These are phyloP conservation scores for Aphelenchoides bicaudatus DNA, from an alignment of 2,888 invertebrate species.

Conservation along the genomic window DNA sequence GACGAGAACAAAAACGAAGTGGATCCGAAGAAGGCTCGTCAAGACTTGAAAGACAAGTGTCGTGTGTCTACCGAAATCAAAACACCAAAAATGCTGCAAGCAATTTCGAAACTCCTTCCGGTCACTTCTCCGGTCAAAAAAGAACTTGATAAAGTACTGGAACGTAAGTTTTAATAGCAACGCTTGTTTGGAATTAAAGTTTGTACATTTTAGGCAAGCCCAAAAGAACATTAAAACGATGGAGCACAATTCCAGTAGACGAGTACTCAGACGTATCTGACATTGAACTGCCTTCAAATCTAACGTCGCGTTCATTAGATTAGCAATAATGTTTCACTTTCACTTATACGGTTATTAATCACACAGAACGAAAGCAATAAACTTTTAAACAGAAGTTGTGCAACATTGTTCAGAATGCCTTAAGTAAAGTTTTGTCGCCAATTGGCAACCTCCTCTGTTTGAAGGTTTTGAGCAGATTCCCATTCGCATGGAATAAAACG, in stretches of 20 bases:
- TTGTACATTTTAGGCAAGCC: slow-evolving; percentile 8
- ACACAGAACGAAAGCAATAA: no score
- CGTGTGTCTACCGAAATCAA: slow-evolving; percentile 35
- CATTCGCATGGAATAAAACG: no score
- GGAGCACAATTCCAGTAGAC: slow-evolving; percentile 34
- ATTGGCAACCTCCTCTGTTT: no score
- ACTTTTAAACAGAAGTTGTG: no score
- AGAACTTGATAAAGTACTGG: slow-evolving; percentile 41
- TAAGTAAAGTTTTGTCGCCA: no score
- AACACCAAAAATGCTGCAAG: slow-evolving; percentile 48
- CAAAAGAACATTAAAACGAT: slow-evolving; percentile 30
- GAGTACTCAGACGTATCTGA: slow-evolving; percentile 32
- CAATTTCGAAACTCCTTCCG: slow-evolving; percentile 45
- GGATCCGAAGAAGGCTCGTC: slow-evolving; percentile 22
- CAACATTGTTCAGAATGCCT: no score
- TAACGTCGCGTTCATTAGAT: neutral
- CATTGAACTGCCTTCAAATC: neutral
- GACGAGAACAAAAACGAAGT: slow-evolving; percentile 35
- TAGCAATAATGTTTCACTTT: no score
- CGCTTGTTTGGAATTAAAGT: slow-evolving; percentile 16
- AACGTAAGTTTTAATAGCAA: slow-evolving; percentile 10
- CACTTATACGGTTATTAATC: no score
- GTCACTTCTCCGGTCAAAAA: slow-evolving; percentile 41
- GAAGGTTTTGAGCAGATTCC: no score
- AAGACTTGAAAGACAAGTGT: slow-evolving; percentile 40